phyloP scores from a whole-genome alignment of 1,140 invertebrate genomes.

The Melanaphis sacchari region DNA sequence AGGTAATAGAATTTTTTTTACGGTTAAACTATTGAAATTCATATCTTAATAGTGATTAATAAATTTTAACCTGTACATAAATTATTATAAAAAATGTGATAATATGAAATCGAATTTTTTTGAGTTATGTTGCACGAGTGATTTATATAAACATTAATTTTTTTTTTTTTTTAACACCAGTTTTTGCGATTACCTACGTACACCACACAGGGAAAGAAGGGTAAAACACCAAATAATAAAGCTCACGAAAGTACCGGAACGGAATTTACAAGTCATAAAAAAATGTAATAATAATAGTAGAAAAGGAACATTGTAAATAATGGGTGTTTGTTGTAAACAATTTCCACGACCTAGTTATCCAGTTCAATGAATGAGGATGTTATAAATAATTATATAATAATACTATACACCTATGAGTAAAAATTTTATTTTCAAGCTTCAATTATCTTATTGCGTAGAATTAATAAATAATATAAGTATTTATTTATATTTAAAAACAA shows the following conservation, averaged over 20 bases:
- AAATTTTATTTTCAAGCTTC: neutral
- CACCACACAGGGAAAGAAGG: neutral
- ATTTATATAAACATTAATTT: conserved; percentile 12
- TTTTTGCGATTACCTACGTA: neutral
- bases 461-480: neutral
- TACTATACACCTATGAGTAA: neutral
- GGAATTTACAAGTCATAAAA: conserved; percentile 46
- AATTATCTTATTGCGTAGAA: neutral
- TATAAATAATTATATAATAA: conserved; percentile 1
- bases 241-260: conserved; percentile 33
- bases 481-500: neutral
- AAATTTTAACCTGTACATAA: neutral
- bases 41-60: neutral
- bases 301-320: conserved; percentile 31
- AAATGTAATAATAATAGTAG: conserved; percentile 33
- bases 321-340: neutral
- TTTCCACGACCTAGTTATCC: neutral
- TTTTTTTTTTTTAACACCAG: neutral
- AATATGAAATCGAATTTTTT: neutral
- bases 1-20: neutral
- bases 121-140: neutral
- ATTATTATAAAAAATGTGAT: neutral
- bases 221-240: conserved; percentile 40
- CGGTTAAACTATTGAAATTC: neutral
- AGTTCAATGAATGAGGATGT: neutral